Base-by-base conservation (phyloP, 1,140 invertebrate species). In the Wasmannia auropunctata region DNA sequence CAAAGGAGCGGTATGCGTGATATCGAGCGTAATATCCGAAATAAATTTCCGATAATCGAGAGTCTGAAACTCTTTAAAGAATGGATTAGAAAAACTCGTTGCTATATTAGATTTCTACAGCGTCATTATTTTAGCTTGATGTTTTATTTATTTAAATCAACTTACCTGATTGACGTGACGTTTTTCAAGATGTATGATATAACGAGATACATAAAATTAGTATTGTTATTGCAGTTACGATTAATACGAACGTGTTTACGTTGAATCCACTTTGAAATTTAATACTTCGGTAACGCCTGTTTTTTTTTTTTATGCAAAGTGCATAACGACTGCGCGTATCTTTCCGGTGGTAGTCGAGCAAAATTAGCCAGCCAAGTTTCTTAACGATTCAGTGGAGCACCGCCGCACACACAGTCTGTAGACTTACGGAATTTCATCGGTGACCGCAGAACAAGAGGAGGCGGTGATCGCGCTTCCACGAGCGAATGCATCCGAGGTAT, bases 401-500 rank as follows among this genome's bases (percentile, higher is more conserved):
- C 76, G 46, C 77, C 87, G 56, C 34, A 76, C 76, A 76, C 76
- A 72, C 76, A 72, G 77, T 76, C 70, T 70, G 80, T 85, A 81
- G 63, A 87, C 43, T 84, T 76, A 62, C 83, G 88, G 87, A 90
- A 90, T 90, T 90, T 90, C 84, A 86, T 76, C 80, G 63, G 88
- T 79, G 86, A 86, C 88, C 89, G 88, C 86, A 90, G 86, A 90
- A 84, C 81, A 77, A 90, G 88, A 88, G 80, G 74, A 56, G 81
- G 63, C 37, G 43, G 89, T 43, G 87, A 87, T 90, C 90, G 89
- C 75, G 88, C 77, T 86, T 90, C 83, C 86, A 81, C 89, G 86
- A 83, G 88, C 89, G 84, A 87, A 79, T 77, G 89, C 86, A 88
- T 88, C n/a, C 84, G 79, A 74, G 72, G 63, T 81, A 34, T 60